These are phyloP conservation scores for Cyprinella venusta DNA, from an alignment of 2,797 vertebrate genomes.

Conservation along the genomic window DNA sequence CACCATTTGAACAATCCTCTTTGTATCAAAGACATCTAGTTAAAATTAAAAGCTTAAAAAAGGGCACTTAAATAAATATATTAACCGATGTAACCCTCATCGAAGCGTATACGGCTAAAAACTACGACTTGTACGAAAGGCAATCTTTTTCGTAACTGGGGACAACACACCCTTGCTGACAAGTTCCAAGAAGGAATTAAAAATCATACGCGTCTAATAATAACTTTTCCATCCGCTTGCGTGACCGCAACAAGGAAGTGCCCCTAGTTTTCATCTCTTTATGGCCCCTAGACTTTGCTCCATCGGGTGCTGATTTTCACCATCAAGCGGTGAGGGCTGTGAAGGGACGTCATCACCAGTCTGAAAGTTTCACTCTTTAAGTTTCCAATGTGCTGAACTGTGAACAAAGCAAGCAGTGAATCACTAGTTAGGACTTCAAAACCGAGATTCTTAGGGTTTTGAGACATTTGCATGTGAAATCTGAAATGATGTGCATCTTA, in stretches of 20 bases:
- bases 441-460: background rate
- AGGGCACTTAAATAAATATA: background rate
- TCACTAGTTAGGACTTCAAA: background rate
- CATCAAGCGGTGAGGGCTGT: slow-evolving; percentile 4
- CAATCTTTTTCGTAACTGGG: background rate
- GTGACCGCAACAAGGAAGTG: slow-evolving; percentile 56
- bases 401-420: background rate
- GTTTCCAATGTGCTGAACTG: background rate
- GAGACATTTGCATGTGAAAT: background rate
- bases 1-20: slow-evolving; percentile 37
- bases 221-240: slow-evolving; percentile 14
- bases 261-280: slow-evolving; percentile 61
- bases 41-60: slow-evolving; percentile 4
- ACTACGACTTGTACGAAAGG: background rate
- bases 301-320: background rate
- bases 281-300: slow-evolving; percentile 79
- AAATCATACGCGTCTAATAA: background rate
- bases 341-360: slow-evolving; percentile 9
- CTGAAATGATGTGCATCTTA: slow-evolving; percentile 9
- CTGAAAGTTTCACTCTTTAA: background rate
- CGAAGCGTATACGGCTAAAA: background rate
- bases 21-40: slow-evolving; percentile 5
- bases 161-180: slow-evolving; percentile 13
- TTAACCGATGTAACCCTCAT: background rate
- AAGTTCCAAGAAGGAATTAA: slow-evolving; percentile 15